Evolutionary conservation across 23 tunicate species (phyloP).

Genomic region (Corella eumyota): DNA sequence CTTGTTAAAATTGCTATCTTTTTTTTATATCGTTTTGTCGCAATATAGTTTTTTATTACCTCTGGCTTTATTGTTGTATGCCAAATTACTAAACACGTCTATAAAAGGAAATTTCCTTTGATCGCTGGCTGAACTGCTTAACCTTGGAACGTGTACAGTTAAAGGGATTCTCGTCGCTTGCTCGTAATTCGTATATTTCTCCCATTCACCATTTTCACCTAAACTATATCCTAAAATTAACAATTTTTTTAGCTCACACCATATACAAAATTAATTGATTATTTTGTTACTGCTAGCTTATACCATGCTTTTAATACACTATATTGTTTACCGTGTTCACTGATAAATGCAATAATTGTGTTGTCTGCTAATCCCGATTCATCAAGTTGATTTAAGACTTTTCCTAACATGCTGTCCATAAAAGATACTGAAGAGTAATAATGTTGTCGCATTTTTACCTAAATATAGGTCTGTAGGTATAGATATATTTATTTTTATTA

Average conservation of each 20-base stretch:
- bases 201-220: conserved; percentile 89
- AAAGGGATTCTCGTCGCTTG: conserved; percentile 66
- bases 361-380: conserved; percentile 58
- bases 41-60: too few relatives aligned
- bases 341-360: conserved; percentile 60
- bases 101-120: conserved; percentile 10
- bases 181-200: conserved; percentile 80
- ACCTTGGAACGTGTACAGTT: conserved; percentile 49
- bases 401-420: conserved; percentile 68
- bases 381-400: conserved; percentile 60
- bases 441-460: conserved; percentile 74
- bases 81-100: conserved; percentile 2
- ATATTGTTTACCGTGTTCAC: conserved; percentile 68
- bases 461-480: neutral
- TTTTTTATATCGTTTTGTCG: too few relatives aligned
- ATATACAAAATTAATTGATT: too few relatives aligned
- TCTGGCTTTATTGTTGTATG: neutral
- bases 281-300: too few relatives aligned
- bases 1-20: too few relatives aligned
- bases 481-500: neutral
- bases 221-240: conserved; percentile 48
- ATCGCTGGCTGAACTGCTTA: conserved; percentile 16
- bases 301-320: too few relatives aligned
- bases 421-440: conserved; percentile 88
- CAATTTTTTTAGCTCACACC: too few relatives aligned